Evolutionary conservation across 2,888 invertebrate genomes (phyloP).

Genomic region (Agrypnus murinus): DNA sequence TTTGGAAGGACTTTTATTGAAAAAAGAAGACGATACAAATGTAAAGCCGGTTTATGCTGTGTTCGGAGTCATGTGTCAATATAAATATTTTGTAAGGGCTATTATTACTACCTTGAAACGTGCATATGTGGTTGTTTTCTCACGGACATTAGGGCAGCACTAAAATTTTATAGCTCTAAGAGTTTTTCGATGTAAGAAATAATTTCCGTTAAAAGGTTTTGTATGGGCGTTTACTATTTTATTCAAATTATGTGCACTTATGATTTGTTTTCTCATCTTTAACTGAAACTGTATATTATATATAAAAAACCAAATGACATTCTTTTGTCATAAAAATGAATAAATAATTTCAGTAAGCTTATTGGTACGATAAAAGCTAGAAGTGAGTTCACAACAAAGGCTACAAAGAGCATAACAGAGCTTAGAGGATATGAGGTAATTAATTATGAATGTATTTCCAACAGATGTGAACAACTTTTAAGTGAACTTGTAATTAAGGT

Average conservation of each 20-base stretch:
- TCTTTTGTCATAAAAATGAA: too few species aligned
- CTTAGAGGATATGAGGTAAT: too few species aligned
- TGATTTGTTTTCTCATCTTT: constrained; percentile 23
- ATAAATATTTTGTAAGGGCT: constrained; percentile 70
- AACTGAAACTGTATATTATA: not conserved
- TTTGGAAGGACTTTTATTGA: constrained; percentile 11
- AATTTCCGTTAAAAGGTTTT: constrained; percentile 52
- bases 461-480: too few species aligned
- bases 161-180: constrained; percentile 52
- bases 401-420: too few species aligned
- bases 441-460: too few species aligned
- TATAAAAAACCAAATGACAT: too few species aligned
- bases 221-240: constrained; percentile 41
- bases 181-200: constrained; percentile 51
- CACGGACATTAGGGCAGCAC: constrained; percentile 67
- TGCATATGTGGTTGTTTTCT: constrained; percentile 68
- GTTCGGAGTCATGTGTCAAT: constrained; percentile 69
- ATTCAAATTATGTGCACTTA: constrained; percentile 39
- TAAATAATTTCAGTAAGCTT: too few species aligned
- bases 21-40: constrained; percentile 22
- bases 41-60: constrained; percentile 57
- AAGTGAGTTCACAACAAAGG: too few species aligned
- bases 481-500: too few species aligned
- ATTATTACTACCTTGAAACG: constrained; percentile 63
- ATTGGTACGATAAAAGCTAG: too few species aligned